Evolutionary conservation across 2,113 vertebrate genomes (phyloP), one percentile per base, ranked within the genome.

Genomic region (Pimephales promelas): DNA sequence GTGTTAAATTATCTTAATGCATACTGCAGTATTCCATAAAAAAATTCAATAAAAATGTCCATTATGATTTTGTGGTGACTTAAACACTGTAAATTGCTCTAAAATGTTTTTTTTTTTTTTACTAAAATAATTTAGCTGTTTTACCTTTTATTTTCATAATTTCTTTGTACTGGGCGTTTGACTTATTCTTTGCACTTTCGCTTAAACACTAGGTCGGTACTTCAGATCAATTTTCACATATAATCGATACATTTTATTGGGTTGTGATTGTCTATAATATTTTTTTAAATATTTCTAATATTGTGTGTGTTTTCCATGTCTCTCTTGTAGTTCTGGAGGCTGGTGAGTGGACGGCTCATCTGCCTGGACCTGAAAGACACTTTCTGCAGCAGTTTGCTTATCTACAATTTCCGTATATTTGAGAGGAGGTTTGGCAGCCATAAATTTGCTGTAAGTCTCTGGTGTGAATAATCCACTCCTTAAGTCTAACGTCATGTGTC

Each of bases 341-440:
- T 93, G 57, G 36, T 93, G 26, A 92, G 88, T 82, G 93, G 93
- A 43, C 86, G 94, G 54, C 86, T 94, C 71, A 78, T 94, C 84
- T 95, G 92, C 89, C 86, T 95, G 2, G 94, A 95, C 20, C 86
- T 95, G 73, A 95, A 94, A 89, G 94, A 95, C 82, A 89, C 92
- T n/a, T 94, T 95, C 86, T 95, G 94, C 70, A 93, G 93, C 90
- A 91, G 93, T 85, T 89, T 95, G 84, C 94, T 95, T 59, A 93
- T 95, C 68, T 95, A 95, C 91, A 95, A 95, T 87, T 95, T 95
- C 79, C 85, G 94, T 49, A 93, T 95, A 56, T 94, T 95, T 78
- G 94, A 95, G 85, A 92, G 94, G 89, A 90, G 94, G 81, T 95
- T 94, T 56, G 94, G 94, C 26, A 93, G 92, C 86, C 92, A 89